Base-by-base conservation (phyloP, 2,113 vertebrate genomes). In the Ranitomeya variabilis region DNA sequence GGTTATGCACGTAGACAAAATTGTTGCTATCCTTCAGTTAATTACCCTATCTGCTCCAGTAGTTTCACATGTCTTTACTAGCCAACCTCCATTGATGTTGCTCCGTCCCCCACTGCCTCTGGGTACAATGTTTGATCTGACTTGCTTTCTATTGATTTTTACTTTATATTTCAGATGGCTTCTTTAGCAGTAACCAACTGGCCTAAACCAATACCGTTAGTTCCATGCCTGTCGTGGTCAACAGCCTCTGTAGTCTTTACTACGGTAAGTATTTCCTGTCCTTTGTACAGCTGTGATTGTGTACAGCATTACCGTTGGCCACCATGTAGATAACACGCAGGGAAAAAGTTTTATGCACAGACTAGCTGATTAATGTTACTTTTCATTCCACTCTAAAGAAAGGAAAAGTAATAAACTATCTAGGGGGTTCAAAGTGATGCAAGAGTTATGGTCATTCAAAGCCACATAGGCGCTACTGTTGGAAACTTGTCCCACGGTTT, bases 241-340 rank as follows among this genome's bases (percentile, higher is more conserved):
- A 99, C 98, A 59, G 98, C 98, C 23, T 99, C 98, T 21, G 98
- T 94, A 82, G 98, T 99, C 90, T 99, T 99, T 92, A 99, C 98
- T 89, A 98, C 96, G 92, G 98, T 99, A 96, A 96, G 1, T 7
- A 18, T 91, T 62, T 89, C 79, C 11, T 52, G 66, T 51, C 14
- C n/a, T 60, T 59, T 31, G 1, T 9, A 16, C 51, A 19, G 18
- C 1, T 64, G 62, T 64, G 12, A 64, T 64, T 66, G 64, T 66
- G 64, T n/a, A 21, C 2, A 9, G 12, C 8, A 57, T 11, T 57
- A 57, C 7, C 1, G 55, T 57, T 57, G 9, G 55, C 55, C 8
- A 31, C 55, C 55, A 9, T 57, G 8, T 57, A 57, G 12, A 57
- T 57, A 57, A 57, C 55, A 57, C 12, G 3, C 12, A 13, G 55